phyloP scores from a whole-genome alignment of 2,888 invertebrate species.

The Lasioglossum pauxillum region DNA sequence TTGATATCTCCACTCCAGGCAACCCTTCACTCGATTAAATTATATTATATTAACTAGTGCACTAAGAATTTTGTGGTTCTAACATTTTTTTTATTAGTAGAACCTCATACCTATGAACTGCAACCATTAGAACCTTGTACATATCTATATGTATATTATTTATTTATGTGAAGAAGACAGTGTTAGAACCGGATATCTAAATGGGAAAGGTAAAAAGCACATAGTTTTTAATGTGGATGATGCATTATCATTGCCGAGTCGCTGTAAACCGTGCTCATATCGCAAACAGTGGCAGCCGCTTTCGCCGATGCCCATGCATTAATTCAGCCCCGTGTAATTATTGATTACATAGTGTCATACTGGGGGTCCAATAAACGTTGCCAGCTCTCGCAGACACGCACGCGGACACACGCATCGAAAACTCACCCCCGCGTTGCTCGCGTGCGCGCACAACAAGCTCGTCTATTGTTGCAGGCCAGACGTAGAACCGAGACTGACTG shows the following conservation, averaged over 20 bases:
- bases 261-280: background rate
- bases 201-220: background rate
- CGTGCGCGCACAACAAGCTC: slow-evolving; percentile 17
- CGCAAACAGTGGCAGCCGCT: slow-evolving; percentile 45
- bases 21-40: background rate
- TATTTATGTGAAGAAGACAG: too few species aligned
- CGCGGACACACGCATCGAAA: background rate
- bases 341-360: slow-evolving; percentile 70
- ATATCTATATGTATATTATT: too few species aligned
- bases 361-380: slow-evolving; percentile 68
- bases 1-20: background rate
- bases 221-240: background rate
- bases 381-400: slow-evolving; percentile 46
- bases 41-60: background rate
- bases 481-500: slow-evolving; percentile 38
- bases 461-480: slow-evolving; percentile 38
- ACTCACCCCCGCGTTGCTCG: slow-evolving; percentile 30
- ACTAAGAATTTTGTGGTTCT: background rate
- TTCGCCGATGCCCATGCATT: slow-evolving; percentile 62
- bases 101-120: background rate
- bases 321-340: slow-evolving; percentile 71
- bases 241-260: background rate
- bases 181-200: too few species aligned
- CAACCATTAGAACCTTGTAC: too few species aligned
- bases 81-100: background rate